Evolutionary conservation across 2,797 vertebrate species (phyloP).

Genomic region (Oreonectes daqikongensis): DNA sequence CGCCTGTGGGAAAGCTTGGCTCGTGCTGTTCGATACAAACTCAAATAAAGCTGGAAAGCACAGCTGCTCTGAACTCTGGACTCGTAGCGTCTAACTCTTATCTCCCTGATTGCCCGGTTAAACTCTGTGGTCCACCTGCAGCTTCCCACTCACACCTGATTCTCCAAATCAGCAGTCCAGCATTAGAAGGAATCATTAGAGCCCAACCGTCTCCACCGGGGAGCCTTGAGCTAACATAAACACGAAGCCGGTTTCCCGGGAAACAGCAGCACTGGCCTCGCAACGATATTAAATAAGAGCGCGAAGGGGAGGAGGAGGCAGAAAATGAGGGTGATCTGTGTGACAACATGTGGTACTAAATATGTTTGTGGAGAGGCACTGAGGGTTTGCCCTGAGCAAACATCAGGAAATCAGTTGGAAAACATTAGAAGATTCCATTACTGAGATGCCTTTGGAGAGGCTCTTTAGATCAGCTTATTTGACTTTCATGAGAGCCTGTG

Average conservation of each 20-base stretch:
- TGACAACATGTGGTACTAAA: conserved; percentile 52
- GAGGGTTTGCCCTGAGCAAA: conserved; percentile 51
- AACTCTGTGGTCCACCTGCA: conserved; percentile 40
- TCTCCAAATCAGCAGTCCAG: conserved; percentile 22
- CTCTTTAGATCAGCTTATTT: conserved; percentile 34
- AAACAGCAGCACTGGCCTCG: conserved; percentile 47
- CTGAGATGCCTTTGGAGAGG: not conserved
- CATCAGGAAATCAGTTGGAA: conserved; percentile 49
- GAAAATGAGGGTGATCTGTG: conserved; percentile 47
- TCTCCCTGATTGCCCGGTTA: conserved; percentile 47
- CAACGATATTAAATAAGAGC: conserved; percentile 39
- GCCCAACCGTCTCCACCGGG: conserved; percentile 32
- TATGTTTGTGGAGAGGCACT: conserved; percentile 50
- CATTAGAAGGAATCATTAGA: conserved; percentile 49
- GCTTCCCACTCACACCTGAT: not conserved
- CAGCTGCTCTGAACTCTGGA: conserved; percentile 30
- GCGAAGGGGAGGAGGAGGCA: conserved; percentile 11
- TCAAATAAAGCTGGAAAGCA: conserved; percentile 38
- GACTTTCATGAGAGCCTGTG: conserved; percentile 26
- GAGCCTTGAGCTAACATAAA: conserved; percentile 43
- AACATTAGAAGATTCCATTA: conserved; percentile 49
- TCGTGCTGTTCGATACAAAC: conserved; percentile 26
- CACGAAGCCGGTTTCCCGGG: conserved; percentile 51
- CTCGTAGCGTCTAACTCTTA: conserved; percentile 39
- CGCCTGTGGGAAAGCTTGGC: not conserved